These are phyloP conservation scores for Sebastes elongatus DNA, from an alignment of 2,797 vertebrate genomes.

Conservation along the genomic window DNA sequence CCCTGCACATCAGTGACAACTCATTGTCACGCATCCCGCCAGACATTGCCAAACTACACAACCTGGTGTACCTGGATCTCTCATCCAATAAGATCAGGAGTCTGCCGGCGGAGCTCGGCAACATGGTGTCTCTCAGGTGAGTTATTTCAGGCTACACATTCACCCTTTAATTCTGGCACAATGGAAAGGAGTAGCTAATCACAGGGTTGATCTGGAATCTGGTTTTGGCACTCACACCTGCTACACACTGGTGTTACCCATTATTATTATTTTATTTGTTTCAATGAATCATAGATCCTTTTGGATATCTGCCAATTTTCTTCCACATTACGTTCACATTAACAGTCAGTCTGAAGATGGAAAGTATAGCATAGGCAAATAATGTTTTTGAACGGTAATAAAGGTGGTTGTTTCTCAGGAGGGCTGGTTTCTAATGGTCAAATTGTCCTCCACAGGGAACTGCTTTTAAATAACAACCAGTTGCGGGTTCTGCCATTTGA, in stretches of 20 bases:
- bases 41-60: conserved; percentile 99
- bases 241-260: background rate
- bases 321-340: background rate
- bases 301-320: background rate
- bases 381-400: background rate
- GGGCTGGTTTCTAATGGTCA: conserved; percentile 53
- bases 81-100: conserved; percentile 99
- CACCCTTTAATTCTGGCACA: background rate
- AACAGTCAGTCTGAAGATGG: background rate
- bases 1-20: conserved; percentile 98
- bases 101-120: conserved; percentile 98
- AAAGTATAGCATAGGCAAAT: background rate
- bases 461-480: conserved; percentile 99
- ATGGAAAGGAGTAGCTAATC: background rate
- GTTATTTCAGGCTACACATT: background rate
- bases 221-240: background rate
- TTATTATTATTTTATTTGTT: background rate
- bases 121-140: conserved; percentile 99
- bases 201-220: background rate
- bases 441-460: conserved; percentile 89
- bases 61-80: conserved; percentile 98
- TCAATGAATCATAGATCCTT: background rate
- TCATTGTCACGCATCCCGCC: conserved; percentile 97
- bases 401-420: conserved; percentile 1
- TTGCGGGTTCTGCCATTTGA: conserved; percentile 99